A percentile compares a stretch with the other conserved stretches of the same genome.
phyloP scores from a whole-genome alignment of 2,113 vertebrate species.

The Tachycineta bicolor region DNA sequence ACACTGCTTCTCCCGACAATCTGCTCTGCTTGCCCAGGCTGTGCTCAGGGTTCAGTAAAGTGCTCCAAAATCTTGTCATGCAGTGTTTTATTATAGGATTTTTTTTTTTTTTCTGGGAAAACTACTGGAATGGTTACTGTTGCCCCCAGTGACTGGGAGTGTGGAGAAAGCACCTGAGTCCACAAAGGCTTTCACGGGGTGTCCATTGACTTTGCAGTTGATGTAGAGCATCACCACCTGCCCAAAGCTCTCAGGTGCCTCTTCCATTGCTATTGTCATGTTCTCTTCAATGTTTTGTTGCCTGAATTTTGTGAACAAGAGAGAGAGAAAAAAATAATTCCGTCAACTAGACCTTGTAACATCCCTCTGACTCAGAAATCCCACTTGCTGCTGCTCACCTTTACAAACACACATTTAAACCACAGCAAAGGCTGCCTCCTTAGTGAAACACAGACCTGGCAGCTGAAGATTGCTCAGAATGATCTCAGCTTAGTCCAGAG shows the following conservation, averaged over 20 bases:
- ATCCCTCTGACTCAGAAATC: not conserved
- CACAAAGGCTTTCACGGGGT: conserved; percentile 98
- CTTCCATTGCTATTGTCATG: conserved; percentile 99
- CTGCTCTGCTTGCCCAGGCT: not conserved
- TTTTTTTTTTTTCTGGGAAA: not conserved
- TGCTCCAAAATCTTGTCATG: not conserved
- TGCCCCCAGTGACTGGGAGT: not conserved
- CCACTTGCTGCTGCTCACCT: not conserved
- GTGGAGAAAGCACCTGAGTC: conserved; percentile 86
- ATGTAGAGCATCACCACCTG: conserved; percentile 99
- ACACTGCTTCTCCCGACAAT: not conserved
- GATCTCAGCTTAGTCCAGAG: not conserved
- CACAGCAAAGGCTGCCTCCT: not conserved
- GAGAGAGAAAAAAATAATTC: not conserved
- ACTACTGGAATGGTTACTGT: not conserved
- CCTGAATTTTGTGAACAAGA: conserved; percentile 71
- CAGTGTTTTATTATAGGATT: not conserved
- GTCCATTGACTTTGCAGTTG: conserved; percentile 98
- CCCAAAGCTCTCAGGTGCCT: conserved; percentile 97
- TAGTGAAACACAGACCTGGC: not conserved
- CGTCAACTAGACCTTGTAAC: not conserved
- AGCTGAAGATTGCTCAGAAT: not conserved
- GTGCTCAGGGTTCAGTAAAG: not conserved
- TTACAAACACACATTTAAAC: not conserved
- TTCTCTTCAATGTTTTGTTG: conserved; percentile 99